Percentiles rank a stretch among this genome's conserved stretches.
Evolutionary conservation across 1,140 invertebrate genomes (phyloP).

Genomic region (Microvelia longipes): DNA sequence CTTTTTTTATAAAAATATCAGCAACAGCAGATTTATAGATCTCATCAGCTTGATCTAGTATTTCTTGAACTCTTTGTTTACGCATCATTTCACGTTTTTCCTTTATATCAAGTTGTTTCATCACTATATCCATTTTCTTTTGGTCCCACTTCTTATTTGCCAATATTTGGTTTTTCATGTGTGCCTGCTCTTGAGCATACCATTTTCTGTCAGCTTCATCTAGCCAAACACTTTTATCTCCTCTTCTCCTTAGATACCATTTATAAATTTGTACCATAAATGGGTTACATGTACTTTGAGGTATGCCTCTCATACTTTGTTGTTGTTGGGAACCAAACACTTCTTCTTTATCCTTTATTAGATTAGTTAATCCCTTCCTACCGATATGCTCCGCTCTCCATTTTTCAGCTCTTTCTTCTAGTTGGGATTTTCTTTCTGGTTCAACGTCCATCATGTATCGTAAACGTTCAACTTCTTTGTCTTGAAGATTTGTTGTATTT

Average conservation of each 20-base stretch:
- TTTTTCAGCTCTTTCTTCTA: conserved; percentile 13
- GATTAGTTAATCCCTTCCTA: background rate
- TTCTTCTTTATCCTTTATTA: background rate
- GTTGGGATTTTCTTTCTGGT: conserved; percentile 12
- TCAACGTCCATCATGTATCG: conserved; percentile 12
- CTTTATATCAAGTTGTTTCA: conserved; percentile 3
- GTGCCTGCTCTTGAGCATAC: conserved; percentile 7
- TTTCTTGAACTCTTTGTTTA: background rate
- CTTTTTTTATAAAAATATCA: background rate
- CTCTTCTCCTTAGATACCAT: conserved; percentile 9
- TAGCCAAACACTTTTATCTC: conserved; percentile 3
- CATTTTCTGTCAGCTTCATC: conserved; percentile 7
- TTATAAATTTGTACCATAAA: conserved; percentile 1
- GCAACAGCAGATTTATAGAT: conserved; percentile 3
- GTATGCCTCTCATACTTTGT: background rate
- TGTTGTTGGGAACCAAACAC: background rate
- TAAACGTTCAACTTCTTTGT: conserved; percentile 1
- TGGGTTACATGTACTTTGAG: background rate
- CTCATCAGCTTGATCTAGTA: conserved; percentile 6
- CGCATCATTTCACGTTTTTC: conserved; percentile 1
- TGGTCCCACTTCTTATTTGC: conserved; percentile 3
- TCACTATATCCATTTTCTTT: conserved; percentile 4
- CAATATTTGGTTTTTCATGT: conserved; percentile 4
- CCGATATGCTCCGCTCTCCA: conserved; percentile 13
- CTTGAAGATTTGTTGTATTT: background rate